Percentiles rank a stretch among this genome's conserved stretches.
Evolutionary conservation across 2,113 vertebrate species (phyloP).

Genomic region (Prinia subflava): DNA sequence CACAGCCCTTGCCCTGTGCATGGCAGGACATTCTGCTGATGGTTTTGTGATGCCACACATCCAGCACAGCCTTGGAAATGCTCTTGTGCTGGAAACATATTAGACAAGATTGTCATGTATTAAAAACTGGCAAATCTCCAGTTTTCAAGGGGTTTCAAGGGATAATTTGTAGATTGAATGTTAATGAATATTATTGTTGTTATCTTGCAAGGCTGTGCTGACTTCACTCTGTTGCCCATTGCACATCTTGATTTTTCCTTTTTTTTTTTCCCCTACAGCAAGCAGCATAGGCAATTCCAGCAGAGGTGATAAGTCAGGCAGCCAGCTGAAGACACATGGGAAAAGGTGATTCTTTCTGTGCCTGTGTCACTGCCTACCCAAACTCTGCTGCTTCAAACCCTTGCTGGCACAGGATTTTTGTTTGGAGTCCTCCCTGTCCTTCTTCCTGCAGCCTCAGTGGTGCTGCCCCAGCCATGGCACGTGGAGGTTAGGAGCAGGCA

Average conservation of each 20-base stretch:
- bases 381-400: not conserved
- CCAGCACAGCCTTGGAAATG: not conserved
- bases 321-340: not conserved
- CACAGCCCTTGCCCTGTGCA: not conserved
- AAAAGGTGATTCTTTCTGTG: not conserved
- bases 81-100: not conserved
- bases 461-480: not conserved
- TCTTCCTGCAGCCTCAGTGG: not conserved
- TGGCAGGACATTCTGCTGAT: not conserved
- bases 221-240: not conserved
- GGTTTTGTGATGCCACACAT: not conserved
- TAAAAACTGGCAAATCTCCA: conserved; percentile 30
- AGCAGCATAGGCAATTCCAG: not conserved
- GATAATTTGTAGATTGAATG: conserved; percentile 42
- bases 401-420: not conserved
- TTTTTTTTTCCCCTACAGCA: not conserved
- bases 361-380: not conserved
- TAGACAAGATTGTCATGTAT: not conserved
- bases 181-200: conserved; percentile 29
- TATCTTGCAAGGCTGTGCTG: not conserved
- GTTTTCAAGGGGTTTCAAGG: not conserved
- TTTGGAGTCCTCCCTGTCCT: not conserved
- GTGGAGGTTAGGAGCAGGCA: not conserved
- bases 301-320: not conserved
- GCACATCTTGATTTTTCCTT: not conserved